Conservation (phyloP, 2,113 vertebrate species). For the Calyptomena viridis region DNA sequence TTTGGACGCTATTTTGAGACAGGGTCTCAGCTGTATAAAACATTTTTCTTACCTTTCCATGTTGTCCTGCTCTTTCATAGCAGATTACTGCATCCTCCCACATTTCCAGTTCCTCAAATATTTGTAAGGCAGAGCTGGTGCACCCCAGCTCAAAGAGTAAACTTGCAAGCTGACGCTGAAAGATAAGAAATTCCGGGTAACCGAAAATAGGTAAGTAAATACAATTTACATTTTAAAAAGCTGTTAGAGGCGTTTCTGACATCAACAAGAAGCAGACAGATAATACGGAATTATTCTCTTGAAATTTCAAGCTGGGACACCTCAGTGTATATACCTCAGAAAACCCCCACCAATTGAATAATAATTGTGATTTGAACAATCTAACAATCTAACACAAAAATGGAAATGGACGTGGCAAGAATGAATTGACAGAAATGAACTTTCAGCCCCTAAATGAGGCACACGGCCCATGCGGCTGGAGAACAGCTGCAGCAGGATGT, state of each 20-base stretch:
- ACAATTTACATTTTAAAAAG: not conserved
- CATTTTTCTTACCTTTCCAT: conserved; percentile 85
- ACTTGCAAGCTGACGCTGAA: conserved; percentile 87
- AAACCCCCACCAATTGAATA: accelerated
- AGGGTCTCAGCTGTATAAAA: not conserved
- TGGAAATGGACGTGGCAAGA: not conserved
- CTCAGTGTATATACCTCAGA: not conserved
- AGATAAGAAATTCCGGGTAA: conserved; percentile 32
- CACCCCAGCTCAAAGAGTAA: conserved; percentile 91
- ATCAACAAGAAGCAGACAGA: not conserved
- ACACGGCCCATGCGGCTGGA: accelerated
- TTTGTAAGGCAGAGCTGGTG: conserved; percentile 87
- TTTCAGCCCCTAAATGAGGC: not conserved
- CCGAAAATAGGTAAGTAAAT: not conserved
- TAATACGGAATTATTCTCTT: not conserved
- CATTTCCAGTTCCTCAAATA: conserved; percentile 91
- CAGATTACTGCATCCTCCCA: conserved; percentile 97
- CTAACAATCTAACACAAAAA: not conserved
- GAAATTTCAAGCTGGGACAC: not conserved
- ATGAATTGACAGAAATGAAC: not conserved
- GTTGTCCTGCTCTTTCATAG: conserved; percentile 89
- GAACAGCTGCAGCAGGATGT: not conserved
- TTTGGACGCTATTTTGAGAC: not conserved
- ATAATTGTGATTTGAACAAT: not conserved
- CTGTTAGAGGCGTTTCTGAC: not conserved